Conservation (phyloP, 2,797 vertebrate species). For the Pangasius krempfi region DNA sequence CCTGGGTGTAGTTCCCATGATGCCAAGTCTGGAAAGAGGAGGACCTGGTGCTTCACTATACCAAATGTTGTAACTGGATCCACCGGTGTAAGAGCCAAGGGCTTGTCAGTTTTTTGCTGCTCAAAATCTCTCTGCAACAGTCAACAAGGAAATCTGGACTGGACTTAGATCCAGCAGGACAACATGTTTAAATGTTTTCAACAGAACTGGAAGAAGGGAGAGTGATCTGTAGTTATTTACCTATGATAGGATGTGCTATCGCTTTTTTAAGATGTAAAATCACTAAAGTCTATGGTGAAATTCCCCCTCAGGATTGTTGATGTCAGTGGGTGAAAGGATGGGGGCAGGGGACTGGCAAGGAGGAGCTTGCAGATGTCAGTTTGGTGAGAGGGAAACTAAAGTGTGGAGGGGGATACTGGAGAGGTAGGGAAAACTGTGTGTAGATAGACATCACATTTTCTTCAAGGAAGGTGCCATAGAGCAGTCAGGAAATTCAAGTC, state of each 20-base stretch:
- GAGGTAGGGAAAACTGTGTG: not conserved
- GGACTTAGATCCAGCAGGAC: not conserved
- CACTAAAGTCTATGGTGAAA: not conserved
- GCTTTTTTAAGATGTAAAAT: not conserved
- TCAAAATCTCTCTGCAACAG: not conserved
- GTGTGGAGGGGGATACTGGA: not conserved
- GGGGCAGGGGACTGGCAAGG: not conserved
- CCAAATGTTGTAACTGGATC: not conserved
- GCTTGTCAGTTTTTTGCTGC: not conserved
- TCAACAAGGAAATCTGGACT: not conserved
- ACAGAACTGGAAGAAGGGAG: not conserved
- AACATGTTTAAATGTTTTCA: not conserved
- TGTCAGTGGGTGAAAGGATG: not conserved
- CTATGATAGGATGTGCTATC: not conserved
- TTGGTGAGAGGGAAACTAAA: not conserved
- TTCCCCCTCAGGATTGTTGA: not conserved
- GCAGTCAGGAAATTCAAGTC: not conserved
- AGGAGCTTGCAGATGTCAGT: not conserved
- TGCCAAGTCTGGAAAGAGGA: not conserved
- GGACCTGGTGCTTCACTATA: not conserved
- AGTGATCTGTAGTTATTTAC: not conserved
- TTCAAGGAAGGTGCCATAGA: not conserved
- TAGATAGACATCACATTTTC: not conserved
- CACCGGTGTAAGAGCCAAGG: not conserved
- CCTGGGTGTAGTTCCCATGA: not conserved